These are phyloP conservation scores for Perca fluviatilis DNA, from an alignment of 2,113 vertebrate species.

Conservation along the genomic window DNA sequence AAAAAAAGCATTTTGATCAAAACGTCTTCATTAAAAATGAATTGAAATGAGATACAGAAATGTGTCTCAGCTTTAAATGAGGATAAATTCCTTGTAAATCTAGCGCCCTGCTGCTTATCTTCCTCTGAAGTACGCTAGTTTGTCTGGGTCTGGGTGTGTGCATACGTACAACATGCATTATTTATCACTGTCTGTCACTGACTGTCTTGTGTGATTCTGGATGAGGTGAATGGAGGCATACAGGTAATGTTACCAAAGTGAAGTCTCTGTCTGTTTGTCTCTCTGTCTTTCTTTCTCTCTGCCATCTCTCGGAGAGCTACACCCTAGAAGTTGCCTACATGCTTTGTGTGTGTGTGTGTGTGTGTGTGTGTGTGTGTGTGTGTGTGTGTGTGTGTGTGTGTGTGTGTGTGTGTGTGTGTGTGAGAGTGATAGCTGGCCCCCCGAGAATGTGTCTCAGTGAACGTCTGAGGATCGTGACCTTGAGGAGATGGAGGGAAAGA, in stretches of 20 bases:
- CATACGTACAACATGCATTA: constrained; percentile 22
- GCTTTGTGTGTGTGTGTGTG: background rate
- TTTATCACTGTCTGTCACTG: constrained; percentile 12
- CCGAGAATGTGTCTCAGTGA: constrained; percentile 59
- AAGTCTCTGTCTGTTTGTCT: constrained; percentile 23
- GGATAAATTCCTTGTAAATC: background rate
- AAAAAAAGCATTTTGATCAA: background rate
- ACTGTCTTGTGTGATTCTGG: background rate
- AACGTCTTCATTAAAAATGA: background rate
- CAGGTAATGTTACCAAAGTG: constrained; percentile 43
- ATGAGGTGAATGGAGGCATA: constrained; percentile 22
- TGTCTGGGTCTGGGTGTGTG: constrained; percentile 3
- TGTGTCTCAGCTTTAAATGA: background rate
- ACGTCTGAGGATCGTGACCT: constrained; percentile 71
- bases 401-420: constrained; percentile 27
- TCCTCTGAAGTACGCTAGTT: background rate
- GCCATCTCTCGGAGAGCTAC: constrained; percentile 36
- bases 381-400: constrained; percentile 21
- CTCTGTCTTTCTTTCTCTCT: constrained; percentile 21
- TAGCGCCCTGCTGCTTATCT: constrained; percentile 14
- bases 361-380: constrained; percentile 24
- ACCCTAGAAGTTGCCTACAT: constrained; percentile 16
- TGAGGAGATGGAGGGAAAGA: constrained; percentile 60
- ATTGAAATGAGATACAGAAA: background rate
- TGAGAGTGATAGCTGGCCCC: constrained; percentile 29